These are phyloP conservation scores for Falco rusticolus DNA, from an alignment of 2,797 vertebrate genomes.

Conservation along the genomic window DNA sequence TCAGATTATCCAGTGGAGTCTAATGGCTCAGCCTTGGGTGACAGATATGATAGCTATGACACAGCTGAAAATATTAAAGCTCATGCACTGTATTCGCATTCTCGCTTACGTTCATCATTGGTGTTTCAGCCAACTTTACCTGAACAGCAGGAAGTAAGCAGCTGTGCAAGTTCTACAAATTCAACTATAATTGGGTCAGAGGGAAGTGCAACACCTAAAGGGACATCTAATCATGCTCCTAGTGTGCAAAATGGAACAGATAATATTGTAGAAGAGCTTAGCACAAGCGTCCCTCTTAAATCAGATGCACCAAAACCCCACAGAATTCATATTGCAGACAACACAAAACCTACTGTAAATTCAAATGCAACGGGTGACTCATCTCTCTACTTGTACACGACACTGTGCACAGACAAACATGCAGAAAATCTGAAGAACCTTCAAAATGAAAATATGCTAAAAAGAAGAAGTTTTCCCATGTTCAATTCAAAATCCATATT, in stretches of 20 bases:
- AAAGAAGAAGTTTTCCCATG: conserved; percentile 84
- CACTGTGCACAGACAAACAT: conserved; percentile 60
- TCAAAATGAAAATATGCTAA: conserved; percentile 80
- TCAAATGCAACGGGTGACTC: conserved; percentile 25
- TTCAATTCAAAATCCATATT: conserved; percentile 78
- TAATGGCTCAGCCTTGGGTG: conserved; percentile 66
- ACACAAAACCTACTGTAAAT: conserved; percentile 30
- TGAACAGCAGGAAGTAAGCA: conserved; percentile 87
- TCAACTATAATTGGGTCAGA: conserved; percentile 78
- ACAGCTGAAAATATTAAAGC: conserved; percentile 75
- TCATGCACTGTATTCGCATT: conserved; percentile 76
- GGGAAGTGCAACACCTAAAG: conserved; percentile 73
- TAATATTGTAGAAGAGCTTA: conserved; percentile 19
- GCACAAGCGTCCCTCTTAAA: neutral
- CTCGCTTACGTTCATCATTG: conserved; percentile 87
- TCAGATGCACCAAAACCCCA: conserved; percentile 52
- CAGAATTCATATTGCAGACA: conserved; percentile 41
- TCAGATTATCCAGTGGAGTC: conserved; percentile 79
- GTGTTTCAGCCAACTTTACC: conserved; percentile 87
- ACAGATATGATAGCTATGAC: conserved; percentile 81
- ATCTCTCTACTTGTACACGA: conserved; percentile 64
- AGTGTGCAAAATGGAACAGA: conserved; percentile 1
- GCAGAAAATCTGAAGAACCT: conserved; percentile 70
- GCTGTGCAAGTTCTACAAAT: conserved; percentile 81
- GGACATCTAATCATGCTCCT: conserved; percentile 58